These are phyloP conservation scores for Neomicropteryx cornuta DNA, from an alignment of 1,140 invertebrate species.

Conservation along the genomic window DNA sequence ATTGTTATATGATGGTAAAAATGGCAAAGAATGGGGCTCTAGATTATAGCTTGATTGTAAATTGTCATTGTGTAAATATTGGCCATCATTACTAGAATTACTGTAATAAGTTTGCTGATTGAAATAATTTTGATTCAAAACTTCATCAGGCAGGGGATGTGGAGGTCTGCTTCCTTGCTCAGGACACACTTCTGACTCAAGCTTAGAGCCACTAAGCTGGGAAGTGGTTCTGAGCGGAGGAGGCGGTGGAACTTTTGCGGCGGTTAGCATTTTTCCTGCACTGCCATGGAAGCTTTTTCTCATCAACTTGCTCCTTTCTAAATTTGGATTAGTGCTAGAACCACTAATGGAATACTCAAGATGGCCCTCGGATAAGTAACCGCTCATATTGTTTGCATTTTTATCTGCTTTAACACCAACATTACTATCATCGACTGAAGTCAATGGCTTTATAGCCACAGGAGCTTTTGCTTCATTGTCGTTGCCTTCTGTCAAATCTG, in stretches of 20 bases:
- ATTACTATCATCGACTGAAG: slow-evolving; percentile 62
- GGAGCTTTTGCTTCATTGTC: slow-evolving; percentile 33
- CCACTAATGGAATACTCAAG: slow-evolving; percentile 54
- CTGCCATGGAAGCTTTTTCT: slow-evolving; percentile 81
- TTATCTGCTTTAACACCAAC: slow-evolving; percentile 49
- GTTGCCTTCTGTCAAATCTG: slow-evolving; percentile 67
- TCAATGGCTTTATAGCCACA: slow-evolving; percentile 34
- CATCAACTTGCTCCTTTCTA: slow-evolving; percentile 79
- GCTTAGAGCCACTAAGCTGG: slow-evolving; percentile 62
- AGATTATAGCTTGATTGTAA: slow-evolving; percentile 42
- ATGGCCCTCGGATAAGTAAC: slow-evolving; percentile 79
- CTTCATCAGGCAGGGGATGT: slow-evolving; percentile 32
- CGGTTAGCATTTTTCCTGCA: slow-evolving; percentile 64
- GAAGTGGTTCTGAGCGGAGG: slow-evolving; percentile 79
- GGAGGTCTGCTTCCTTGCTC: slow-evolving; percentile 40
- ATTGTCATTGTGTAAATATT: no score
- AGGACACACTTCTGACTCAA: slow-evolving; percentile 44
- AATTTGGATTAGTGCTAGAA: slow-evolving; percentile 61
- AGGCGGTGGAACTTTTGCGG: slow-evolving; percentile 75
- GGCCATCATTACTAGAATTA: no score
- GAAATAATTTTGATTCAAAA: slow-evolving; percentile 25
- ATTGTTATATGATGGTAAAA: slow-evolving; percentile 41
- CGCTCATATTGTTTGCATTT: slow-evolving; percentile 54
- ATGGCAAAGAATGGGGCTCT: slow-evolving; percentile 54
- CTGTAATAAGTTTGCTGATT: no score